Base-by-base conservation (phyloP, 2,888 invertebrate species). In the Calliphora vomitoria region DNA sequence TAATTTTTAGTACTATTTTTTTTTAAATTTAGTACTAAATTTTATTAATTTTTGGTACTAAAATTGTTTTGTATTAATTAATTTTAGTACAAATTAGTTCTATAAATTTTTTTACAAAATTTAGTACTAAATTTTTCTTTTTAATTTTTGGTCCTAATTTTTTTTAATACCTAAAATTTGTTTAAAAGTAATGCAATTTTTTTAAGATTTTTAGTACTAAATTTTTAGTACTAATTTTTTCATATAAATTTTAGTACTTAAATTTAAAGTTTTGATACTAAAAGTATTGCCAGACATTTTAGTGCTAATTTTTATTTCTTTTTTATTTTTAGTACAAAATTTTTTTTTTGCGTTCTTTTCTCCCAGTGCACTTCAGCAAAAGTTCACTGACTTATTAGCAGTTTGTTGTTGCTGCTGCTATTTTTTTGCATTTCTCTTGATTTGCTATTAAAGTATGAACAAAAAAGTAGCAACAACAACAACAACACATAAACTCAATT, bases 341-440 rank as follows among this genome's bases (percentile, higher is more conserved):
- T 1, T 41, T 41, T 41, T 41, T 35, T 35, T 6, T 4, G 35
- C 5, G 6, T 6, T 6, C 35, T 18, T 82, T 82, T 60, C 41
- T 25, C 20, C 4, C 72, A 41, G 66, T 84, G 79, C 50, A 68
- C 5, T 68, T 25, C 1, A 18, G 8, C 1, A 35, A 74, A 85
- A 80, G 80, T 75, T 85, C 85, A 80, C 25, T 85, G 85, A 81
- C 85, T 75, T 85, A 55, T 75, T 64, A 80, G 69, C 44, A 69
- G 55, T 78, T 44, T 78, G 47, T 35, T 78, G 44, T 35, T 60
- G 55, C 35, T 71, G n/a, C 41, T 64, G 38, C 47, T 72, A 69
- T 41, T 62, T 85, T n/a, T 85, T 75, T 71, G 55, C 62, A 85
- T 80, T 85, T 85, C 68, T 85, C 41, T 85, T 60, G 79, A 85